Evolutionary conservation across 2,888 invertebrate genomes (phyloP), one percentile per base, ranked within the genome.

Genomic region (Erebia aethiops): DNA sequence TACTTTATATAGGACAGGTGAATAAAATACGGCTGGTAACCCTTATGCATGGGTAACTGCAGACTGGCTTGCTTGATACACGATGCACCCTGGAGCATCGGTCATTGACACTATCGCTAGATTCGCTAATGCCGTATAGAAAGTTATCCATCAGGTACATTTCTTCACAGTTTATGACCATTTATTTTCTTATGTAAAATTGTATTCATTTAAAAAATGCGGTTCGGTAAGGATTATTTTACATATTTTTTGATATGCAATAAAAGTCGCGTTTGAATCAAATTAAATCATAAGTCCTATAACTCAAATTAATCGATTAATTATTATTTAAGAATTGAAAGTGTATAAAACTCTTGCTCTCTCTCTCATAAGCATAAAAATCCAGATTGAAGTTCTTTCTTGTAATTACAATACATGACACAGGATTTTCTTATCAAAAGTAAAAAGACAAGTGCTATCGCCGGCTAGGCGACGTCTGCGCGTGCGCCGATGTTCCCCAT

Each of bases 41-140:
- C 62, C 62, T 62, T 11, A 16, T 26, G 86, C 84, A 81, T 82
- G 85, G 85, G 82, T 81, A 80, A 87, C 89, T 84, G 88, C 78
- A 18, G 11, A 18, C 49, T 21, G 7, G 49, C 46, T 46, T 49
- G 49, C 46, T 46, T 49, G 21, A 49, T 14, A 46, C 49, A 86
- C 86, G 13, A 14, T 87, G 82, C 88, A 81, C 87, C 87, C 86
- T 86, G 87, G 87, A 85, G 81, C 84, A 81, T 82, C 88, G 92
- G 92, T 90, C 92, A 85, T 86, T 88, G 91, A 92, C 92, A 83
- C 78, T 67, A 35, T 35, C 78, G 60, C 64, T 71, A 68, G 67
- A 76, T 73, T 74, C 67, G 69, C 69, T 51, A 35, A 52, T 60
- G 52, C 18, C 18, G 10, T 54, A 54, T 21, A 49, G 49, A 62